Conservation (phyloP, 2,797 vertebrate genomes). For the Tragopan temminckii region DNA sequence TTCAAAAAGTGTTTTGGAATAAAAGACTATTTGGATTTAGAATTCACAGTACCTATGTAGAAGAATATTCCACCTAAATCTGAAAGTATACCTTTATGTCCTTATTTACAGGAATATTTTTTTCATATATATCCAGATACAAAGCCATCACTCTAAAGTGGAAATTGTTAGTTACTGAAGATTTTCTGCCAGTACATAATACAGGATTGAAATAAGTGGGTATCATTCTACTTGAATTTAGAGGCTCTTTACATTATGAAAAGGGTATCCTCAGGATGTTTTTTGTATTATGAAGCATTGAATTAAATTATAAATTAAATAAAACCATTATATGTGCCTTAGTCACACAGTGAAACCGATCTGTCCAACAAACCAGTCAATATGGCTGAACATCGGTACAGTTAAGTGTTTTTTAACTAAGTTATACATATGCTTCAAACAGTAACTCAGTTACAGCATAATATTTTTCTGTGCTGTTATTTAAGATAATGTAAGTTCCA, state of each 20-base stretch:
- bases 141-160: background rate
- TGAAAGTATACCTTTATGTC: background rate
- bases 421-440: slow-evolving; percentile 19
- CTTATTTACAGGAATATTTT: background rate
- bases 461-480: slow-evolving; percentile 1
- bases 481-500: background rate
- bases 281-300: background rate
- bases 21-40: background rate
- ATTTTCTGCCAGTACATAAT: background rate
- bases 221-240: slow-evolving; percentile 31
- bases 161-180: background rate
- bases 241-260: slow-evolving; percentile 20
- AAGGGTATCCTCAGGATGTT: slow-evolving; percentile 28
- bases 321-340: background rate
- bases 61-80: background rate
- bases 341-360: slow-evolving; percentile 29
- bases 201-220: background rate
- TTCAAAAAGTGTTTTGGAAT: background rate
- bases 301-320: slow-evolving; percentile 60
- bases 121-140: background rate
- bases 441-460: slow-evolving; percentile 21
- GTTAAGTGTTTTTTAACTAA: slow-evolving; percentile 63
- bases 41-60: background rate
- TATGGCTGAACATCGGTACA: slow-evolving; percentile 16
- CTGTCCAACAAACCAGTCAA: slow-evolving; percentile 23